Conservation (phyloP, 1,140 invertebrate genomes). For the Amphibalanus amphitrite region DNA sequence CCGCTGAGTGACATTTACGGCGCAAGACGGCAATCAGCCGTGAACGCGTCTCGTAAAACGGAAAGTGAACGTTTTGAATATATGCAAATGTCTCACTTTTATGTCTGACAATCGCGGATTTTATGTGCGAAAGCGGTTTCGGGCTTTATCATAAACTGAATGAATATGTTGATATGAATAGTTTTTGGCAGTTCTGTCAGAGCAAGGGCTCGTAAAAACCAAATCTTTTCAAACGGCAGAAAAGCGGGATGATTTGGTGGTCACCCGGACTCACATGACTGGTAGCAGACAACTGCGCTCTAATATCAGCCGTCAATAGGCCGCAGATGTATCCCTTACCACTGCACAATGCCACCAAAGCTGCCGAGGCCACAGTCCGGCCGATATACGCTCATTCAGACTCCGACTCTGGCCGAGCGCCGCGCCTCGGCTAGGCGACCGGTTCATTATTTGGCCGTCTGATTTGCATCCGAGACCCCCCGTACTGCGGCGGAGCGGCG, state of each 20-base stretch:
- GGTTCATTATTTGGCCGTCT: not conserved
- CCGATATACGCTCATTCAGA: not conserved
- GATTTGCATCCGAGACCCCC: not conserved
- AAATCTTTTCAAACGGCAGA: not conserved
- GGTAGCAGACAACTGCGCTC: not conserved
- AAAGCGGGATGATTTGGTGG: not conserved
- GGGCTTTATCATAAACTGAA: not conserved
- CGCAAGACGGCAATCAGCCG: not conserved
- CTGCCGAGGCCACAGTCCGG: not conserved
- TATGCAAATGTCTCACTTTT: slow-evolving; percentile 2
- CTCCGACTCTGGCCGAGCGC: not conserved
- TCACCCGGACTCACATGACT: not conserved
- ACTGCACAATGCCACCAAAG: not conserved
- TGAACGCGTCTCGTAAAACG: not conserved
- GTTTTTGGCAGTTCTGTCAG: not conserved
- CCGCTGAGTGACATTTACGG: not conserved
- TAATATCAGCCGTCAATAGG: not conserved
- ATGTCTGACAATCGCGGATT: not conserved
- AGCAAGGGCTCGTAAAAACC: not conserved
- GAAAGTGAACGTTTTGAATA: not conserved
- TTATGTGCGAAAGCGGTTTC: slow-evolving; percentile 1
- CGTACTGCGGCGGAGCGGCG: not conserved
- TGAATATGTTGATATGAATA: slow-evolving; percentile 2
- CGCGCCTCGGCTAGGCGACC: no score
- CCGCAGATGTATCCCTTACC: not conserved